Evolutionary conservation across 2,888 invertebrate species (phyloP), one percentile per base, ranked within the genome.

Genomic region (Bombylius discolor): DNA sequence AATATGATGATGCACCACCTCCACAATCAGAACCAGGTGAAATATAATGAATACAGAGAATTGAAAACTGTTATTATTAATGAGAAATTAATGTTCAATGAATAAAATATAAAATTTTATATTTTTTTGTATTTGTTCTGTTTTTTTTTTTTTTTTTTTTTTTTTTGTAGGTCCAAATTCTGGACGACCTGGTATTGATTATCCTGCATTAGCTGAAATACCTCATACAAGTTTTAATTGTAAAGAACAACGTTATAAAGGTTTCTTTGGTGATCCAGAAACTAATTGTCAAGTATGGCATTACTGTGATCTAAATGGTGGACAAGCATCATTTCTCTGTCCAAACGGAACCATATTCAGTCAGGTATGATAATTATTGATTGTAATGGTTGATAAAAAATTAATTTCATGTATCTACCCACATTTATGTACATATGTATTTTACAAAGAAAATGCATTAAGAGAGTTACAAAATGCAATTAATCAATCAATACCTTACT

Each of bases 241-340:
- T 72, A 87, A 87, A 65, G 81, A 86, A 58, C 91, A 92, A 68
- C 78, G 91, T 33, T 91, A 92, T 72, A 91, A 91, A 67, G 91
- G 91, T 58, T 92, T 91, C 75, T 91, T 91, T 65, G 91, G 90
- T 5, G 91, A 92, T 74, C 87, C 90, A 12, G 87, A 87, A 64
- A 89, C 91, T 7, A 81, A 84, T 64, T 92, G 91, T 69, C 91
- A 92, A 80, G 91, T 90, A 9, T 92, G 91, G 92, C 91, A 92
- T 71, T 92, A 92, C 70, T 92, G 91, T 68, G 91, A 91, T 70
- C 78, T 92, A 56, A 91, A 91, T 67, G 91, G 91, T 8, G 91
- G 91, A 7, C 90, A 91, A 71, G 88, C 91, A 5, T 91, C 91
- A 5, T 92, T 92, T 70, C 75, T 92, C 44, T 92, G 91, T 66